Percentiles rank a stretch among this genome's conserved stretches.
Conservation (phyloP, 2,113 vertebrate genomes). For the Perca fluviatilis region DNA sequence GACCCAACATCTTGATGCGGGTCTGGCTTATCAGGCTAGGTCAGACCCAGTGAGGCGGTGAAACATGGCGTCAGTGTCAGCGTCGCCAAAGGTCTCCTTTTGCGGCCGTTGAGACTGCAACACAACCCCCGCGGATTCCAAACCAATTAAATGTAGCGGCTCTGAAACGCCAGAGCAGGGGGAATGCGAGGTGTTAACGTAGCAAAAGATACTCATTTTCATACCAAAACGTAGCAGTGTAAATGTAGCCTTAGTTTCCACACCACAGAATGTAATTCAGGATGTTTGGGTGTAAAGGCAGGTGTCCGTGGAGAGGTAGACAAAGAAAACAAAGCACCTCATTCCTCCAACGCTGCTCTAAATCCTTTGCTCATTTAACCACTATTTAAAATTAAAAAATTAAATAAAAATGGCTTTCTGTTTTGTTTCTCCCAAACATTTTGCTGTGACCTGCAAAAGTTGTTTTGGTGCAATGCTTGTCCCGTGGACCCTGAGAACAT, state of each 20-base stretch:
- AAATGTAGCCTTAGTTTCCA: neutral
- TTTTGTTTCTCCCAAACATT: slow-evolving; percentile 36
- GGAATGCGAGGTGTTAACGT: no score
- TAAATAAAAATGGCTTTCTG: slow-evolving; percentile 41
- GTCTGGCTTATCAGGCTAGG: no score
- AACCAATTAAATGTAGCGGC: no score
- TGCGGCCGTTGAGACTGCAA: no score
- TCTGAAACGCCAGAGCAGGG: no score
- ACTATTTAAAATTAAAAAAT: neutral
- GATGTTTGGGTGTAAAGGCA: slow-evolving; percentile 53
- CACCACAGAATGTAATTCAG: slow-evolving; percentile 25
- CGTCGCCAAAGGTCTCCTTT: no score
- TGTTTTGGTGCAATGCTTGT: slow-evolving; percentile 9
- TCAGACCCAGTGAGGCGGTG: no score
- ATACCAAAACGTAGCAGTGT: no score
- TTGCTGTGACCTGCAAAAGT: neutral
- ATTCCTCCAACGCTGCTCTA: slow-evolving; percentile 39
- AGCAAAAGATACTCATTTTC: no score
- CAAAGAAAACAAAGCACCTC: slow-evolving; percentile 64
- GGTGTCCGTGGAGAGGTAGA: slow-evolving; percentile 80
- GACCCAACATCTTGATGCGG: no score
- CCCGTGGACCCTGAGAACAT: slow-evolving; percentile 59
- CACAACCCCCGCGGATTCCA: no score
- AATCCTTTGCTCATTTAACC: slow-evolving; percentile 23
- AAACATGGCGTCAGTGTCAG: no score